A percentile compares a stretch with the other conserved stretches of the same genome.
phyloP scores from a whole-genome alignment of 1,140 invertebrate species.

The Hyposmocoma kahamanoa region DNA sequence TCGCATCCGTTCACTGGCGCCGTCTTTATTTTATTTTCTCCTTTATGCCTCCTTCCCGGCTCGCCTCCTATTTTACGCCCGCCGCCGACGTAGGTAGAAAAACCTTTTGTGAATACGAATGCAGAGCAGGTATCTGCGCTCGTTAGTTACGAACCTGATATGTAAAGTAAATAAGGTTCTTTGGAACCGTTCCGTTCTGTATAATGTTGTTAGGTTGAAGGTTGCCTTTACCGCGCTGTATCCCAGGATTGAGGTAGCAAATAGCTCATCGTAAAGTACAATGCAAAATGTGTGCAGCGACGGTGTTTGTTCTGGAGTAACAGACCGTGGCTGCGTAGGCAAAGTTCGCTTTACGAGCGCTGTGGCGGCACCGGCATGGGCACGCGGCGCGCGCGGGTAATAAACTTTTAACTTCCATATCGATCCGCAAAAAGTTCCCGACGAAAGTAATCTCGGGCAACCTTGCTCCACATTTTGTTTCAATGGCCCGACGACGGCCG shows the following conservation, averaged over 20 bases:
- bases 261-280: conserved; percentile 14
- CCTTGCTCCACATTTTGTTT: conserved; percentile 70
- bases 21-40: conserved; percentile 73
- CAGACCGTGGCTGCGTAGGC: background rate
- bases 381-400: conserved; percentile 28
- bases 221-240: background rate
- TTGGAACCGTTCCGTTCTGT: conserved; percentile 25
- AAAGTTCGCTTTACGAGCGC: conserved; percentile 39
- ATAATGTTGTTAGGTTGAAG: conserved; percentile 5
- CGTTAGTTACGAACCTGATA: conserved; percentile 64
- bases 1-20: conserved; percentile 61
- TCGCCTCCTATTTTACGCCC: conserved; percentile 69
- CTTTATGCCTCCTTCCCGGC: conserved; percentile 64
- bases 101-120: conserved; percentile 71
- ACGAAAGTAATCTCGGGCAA: conserved; percentile 64
- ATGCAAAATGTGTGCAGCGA: conserved; percentile 23
- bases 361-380: too few relatives aligned
- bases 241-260: conserved; percentile 1
- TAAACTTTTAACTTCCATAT: conserved; percentile 65
- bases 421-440: conserved; percentile 63
- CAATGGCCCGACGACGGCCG: conserved; percentile 44
- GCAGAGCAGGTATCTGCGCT: conserved; percentile 64
- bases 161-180: conserved; percentile 69
- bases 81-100: conserved; percentile 57
- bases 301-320: background rate